Percentiles rank a stretch among this genome's conserved stretches.
These are phyloP conservation scores for Ochropleura plecta DNA, from an alignment of 2,888 invertebrate species.

Conservation along the genomic window DNA sequence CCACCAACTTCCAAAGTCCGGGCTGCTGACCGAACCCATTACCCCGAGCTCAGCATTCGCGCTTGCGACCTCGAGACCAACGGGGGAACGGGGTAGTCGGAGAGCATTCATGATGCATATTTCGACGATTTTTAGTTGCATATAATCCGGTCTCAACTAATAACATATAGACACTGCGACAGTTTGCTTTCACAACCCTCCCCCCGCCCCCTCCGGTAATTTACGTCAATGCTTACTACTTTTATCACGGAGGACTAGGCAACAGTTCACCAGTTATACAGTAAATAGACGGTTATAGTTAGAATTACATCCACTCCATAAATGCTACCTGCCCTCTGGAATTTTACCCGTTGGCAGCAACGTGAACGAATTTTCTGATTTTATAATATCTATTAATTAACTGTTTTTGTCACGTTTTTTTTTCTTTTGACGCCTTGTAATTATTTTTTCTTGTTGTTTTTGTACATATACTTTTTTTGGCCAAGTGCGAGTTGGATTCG, in stretches of 20 bases:
- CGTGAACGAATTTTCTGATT: not conserved
- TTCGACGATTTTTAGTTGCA: not conserved
- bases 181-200: slow-evolving; percentile 17
- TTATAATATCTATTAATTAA: too few species aligned
- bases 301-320: not conserved
- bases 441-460: not conserved
- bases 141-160: not conserved
- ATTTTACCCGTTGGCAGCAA: not conserved
- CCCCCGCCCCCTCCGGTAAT: not conserved
- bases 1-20: too few species aligned
- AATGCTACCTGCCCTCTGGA: not conserved
- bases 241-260: slow-evolving; percentile 12
- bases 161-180: slow-evolving; percentile 22
- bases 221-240: slow-evolving; percentile 44
- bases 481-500: too few species aligned
- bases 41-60: too few species aligned
- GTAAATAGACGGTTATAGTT: slow-evolving; percentile 4
- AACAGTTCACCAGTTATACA: slow-evolving; percentile 40
- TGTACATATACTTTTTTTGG: not conserved
- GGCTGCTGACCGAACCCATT: too few species aligned
- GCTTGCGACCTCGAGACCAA: too few species aligned
- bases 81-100: too few species aligned
- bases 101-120: not conserved
- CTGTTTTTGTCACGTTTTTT: too few species aligned
- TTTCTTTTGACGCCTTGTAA: not conserved